These are phyloP conservation scores for Drosophila borealis DNA, from an alignment of 2,888 invertebrate species.

Conservation along the genomic window DNA sequence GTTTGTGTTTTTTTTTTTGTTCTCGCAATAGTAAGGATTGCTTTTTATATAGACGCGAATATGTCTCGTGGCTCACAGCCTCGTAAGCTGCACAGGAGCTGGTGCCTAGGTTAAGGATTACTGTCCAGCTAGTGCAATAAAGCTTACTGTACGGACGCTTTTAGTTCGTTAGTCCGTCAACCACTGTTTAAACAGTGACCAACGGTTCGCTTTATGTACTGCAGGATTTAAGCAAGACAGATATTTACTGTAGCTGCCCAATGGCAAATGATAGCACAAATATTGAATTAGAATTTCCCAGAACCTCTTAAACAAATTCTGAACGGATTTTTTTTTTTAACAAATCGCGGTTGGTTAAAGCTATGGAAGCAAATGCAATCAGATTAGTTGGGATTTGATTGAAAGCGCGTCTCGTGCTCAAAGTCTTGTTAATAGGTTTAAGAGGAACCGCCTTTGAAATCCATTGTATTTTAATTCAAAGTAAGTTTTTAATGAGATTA, in stretches of 20 bases:
- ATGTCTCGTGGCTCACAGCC: too few relatives aligned
- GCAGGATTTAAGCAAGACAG: slow-evolving; percentile 1
- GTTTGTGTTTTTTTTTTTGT: background rate
- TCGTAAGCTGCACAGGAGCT: background rate
- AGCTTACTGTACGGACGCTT: slow-evolving; percentile 17
- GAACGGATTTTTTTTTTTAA: background rate
- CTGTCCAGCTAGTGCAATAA: slow-evolving; percentile 11
- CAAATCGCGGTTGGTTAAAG: background rate
- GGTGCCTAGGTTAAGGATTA: slow-evolving; percentile 10
- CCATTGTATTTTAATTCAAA: background rate
- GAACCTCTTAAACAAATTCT: background rate
- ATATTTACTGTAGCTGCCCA: background rate
- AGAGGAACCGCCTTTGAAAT: background rate
- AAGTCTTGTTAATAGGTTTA: background rate
- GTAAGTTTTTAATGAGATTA: too few relatives aligned
- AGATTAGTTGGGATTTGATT: slow-evolving; percentile 7
- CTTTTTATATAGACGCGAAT: background rate
- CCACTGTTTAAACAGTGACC: slow-evolving; percentile 19
- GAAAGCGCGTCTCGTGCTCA: background rate
- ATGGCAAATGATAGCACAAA: slow-evolving; percentile 9
- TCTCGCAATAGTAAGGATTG: background rate
- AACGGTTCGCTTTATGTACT: slow-evolving; percentile 5
- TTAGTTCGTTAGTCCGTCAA: slow-evolving; percentile 6
- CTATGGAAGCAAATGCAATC: background rate
- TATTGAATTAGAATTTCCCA: slow-evolving; percentile 13